Evolutionary conservation across 2,113 vertebrate species (phyloP).

Genomic region (Symphodus melops): DNA sequence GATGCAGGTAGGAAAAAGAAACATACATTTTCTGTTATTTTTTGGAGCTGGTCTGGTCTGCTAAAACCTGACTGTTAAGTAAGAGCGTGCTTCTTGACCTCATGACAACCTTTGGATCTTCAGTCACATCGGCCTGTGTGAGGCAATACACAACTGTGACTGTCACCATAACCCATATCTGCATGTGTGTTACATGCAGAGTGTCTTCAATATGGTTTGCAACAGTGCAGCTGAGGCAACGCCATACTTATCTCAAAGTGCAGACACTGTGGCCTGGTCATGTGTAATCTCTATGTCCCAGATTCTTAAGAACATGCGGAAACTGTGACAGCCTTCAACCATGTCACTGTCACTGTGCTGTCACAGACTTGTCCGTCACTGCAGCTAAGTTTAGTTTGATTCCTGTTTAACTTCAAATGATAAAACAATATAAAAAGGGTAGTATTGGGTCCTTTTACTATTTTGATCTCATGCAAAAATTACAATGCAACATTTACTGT

Average conservation of each 20-base stretch:
- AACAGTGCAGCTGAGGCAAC: conserved; percentile 15
- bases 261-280: conserved; percentile 51
- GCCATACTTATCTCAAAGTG: conserved; percentile 69
- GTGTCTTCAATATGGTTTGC: conserved; percentile 20
- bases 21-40: neutral
- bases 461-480: neutral
- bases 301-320: conserved; percentile 60
- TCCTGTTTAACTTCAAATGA: conserved; percentile 11
- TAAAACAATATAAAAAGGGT: neutral
- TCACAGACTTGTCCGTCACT: conserved; percentile 50
- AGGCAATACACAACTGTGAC: neutral
- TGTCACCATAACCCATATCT: conserved; percentile 28
- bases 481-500: conserved; percentile 14
- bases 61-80: neutral
- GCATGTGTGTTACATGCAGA: neutral
- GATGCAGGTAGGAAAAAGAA: neutral
- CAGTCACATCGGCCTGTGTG: neutral
- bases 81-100: neutral
- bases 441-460: neutral
- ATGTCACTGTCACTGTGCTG: conserved; percentile 35
- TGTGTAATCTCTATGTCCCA: conserved; percentile 73
- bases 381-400: conserved; percentile 6
- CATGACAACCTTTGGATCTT: conserved; percentile 9
- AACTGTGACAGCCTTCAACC: conserved; percentile 52
- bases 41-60: neutral